phyloP scores from a whole-genome alignment of 2,797 vertebrate genomes.

The Triplophysa bombifrons region DNA sequence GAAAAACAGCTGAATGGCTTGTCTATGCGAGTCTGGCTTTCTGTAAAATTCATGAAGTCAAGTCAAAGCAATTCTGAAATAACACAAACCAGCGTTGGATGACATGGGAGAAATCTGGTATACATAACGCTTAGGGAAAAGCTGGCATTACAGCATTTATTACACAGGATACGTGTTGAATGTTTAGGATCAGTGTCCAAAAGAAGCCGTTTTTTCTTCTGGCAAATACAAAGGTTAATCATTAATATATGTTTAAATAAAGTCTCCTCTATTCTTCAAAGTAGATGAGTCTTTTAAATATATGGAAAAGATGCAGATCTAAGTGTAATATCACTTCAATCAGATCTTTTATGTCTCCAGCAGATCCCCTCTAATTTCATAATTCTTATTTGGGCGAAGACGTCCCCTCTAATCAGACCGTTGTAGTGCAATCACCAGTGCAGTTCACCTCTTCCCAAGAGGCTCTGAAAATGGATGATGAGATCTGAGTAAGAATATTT shows the following conservation, averaged over 20 bases:
- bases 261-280: constrained; percentile 6
- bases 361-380: constrained; percentile 18
- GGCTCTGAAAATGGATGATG: constrained; percentile 51
- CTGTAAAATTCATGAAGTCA: constrained; percentile 1
- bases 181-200: not conserved
- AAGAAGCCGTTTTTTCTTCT: not conserved
- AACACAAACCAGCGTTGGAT: not conserved
- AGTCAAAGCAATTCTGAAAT: constrained; percentile 20
- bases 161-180: not conserved
- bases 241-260: not conserved
- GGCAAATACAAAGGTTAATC: constrained; percentile 17
- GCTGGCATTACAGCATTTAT: constrained; percentile 3
- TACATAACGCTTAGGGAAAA: not conserved
- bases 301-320: constrained; percentile 3
- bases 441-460: constrained; percentile 43
- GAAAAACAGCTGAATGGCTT: constrained; percentile 22
- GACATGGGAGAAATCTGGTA: not conserved
- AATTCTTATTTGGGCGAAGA: constrained; percentile 25
- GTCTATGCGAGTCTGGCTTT: not conserved
- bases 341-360: not conserved
- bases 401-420: constrained; percentile 43
- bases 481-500: constrained; percentile 41
- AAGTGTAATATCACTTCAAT: constrained; percentile 21
- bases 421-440: constrained; percentile 29
- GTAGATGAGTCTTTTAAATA: not conserved